Base-by-base conservation (phyloP, 2,113 vertebrate species). In the Neoarius graeffei region DNA sequence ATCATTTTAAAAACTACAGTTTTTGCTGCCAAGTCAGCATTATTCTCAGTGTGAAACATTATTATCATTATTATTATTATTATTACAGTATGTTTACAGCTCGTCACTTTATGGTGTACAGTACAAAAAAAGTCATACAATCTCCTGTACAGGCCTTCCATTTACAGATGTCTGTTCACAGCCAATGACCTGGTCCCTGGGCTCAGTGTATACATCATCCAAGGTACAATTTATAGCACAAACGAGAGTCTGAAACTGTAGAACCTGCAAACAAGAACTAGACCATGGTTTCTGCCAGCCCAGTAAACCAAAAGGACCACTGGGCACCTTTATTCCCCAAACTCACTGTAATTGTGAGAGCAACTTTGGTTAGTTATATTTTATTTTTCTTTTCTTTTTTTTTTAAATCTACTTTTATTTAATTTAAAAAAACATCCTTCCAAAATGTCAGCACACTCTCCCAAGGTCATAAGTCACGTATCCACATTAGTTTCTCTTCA, bases 1-100 rank as follows among this genome's bases (percentile, higher is more conserved):
- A 98, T 98, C 95, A 95, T 96, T 96, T 98, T 97, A 98, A 98
- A 99, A 99, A 98, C 98, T 99, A 99, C 97, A 99, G 97, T 97
- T 98, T 88, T 73, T 96, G 97, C 97, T 98, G 97, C 97, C 97
- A 96, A 97, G 95, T 96, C 97, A 97, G 97, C 97, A 91, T 81
- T 94, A 96, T 95, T 95, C 96, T 97, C 96, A 97, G 96, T 96
- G 98, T 98, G 97, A 97, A 98, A 98, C 97, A 95, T 94, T 95
- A 94, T 98, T 96, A 96, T 98, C 98, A 97, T 97, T 97, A 97
- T 97, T 95, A 94, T 98, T 96, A 96, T 98, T 98, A 97, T 97
- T 97, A 97, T 97, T 97, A 99, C 98, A 98, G 97, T 97, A 56
- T 88, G 82, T 95, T 93, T 88, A 85, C 88, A 86, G 77, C 85